Base-by-base conservation (phyloP, 1,140 invertebrate species). In the Phymorhynchus buccinoides region DNA sequence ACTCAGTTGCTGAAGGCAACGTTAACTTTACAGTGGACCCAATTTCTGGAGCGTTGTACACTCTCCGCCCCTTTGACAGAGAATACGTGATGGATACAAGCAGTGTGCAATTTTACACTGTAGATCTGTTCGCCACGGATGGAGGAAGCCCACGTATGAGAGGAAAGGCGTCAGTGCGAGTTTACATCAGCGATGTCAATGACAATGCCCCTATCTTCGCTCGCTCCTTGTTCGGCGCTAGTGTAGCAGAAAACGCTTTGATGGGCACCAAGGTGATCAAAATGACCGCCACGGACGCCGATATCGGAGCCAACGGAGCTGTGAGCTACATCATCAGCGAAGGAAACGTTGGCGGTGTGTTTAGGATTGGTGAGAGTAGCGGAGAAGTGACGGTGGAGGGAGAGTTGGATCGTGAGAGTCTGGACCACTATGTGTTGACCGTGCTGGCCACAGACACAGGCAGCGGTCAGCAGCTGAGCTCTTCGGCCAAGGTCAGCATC, bases 191-290 rank as follows among this genome's bases (percentile, higher is more conserved):
- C 0, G 98, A 99, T 93, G 96, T 97, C 1, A 99, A 99, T 93
- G 98, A 99, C 93, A 98, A 98, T 93, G 94, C 96, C 0, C 98
- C 98, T 0, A 95, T 96, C 86, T 99, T 99, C 93, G 94, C 96
- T 35, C 94, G 96, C 62, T 94, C 95, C 16, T 96, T 97, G 0
- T 98, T 98, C 91, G 95, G 95, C 89, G 96, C 97, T 0, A 96
- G 97, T 89, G 95, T 99, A 32, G 97, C 96, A 1, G 98, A 99
- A 94, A 96, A 98, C 87, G 86, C 88, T 3, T 79, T 84, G 27
- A 80, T 86, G 32, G 96, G 96, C 9, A 96, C 96, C 22, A 97
- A 85, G 88, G 95, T 98, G 6, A 94, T 96, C 18, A 96, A 96
- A 92, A 95, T 99, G 2, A 94, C 94, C n/a, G 96, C 97, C 0